Evolutionary conservation across 2,888 invertebrate genomes (phyloP), one percentile per base, ranked within the genome.

Genomic region (Pachliopta kotzebuea): DNA sequence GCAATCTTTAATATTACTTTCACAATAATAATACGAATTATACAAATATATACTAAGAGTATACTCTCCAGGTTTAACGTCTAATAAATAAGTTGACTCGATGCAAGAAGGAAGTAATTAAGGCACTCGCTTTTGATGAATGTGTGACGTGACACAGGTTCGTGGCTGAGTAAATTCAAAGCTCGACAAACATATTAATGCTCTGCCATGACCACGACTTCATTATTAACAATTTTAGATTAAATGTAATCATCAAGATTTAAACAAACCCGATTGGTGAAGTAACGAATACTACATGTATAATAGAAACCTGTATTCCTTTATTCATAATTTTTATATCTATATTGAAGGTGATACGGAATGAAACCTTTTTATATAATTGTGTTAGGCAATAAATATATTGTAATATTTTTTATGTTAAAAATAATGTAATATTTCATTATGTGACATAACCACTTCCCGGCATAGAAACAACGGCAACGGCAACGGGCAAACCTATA

Each of bases 71-170:
- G 37, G 37, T 17, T 61, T 61, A 54, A 50, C 42, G 4, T 55
- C 20, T 37, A 4, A 26, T 52, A 20, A 29, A 26, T 26, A 31
- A 52, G 42, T 50, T 31, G 8, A 31, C 59, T 57, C 23, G 20
- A 50, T 60, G 60, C 18, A 60, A 69, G 59, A 72, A 76, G 78
- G 76, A 78, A 76, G 75, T 63, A 72, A 77, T 77, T 78, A 73
- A 78, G 72, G 70, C 70, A 68, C 62, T 60, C 64, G 67, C 68
- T 70, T 75, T 73, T 81, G 83, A 85, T 79, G 77, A 79, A 85
- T 83, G 78, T 72, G 70, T 76, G 76, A 79, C 83, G 79, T 83
- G 81, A 79, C 70, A 70, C 69, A 60, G 60, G 74, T 72, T 80
- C 80, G 80, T 80, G 83, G 71, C 68, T 75, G 70, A 68, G 75